Percentiles rank a stretch among this genome's conserved stretches.
These are phyloP conservation scores for Drosophila bocki DNA, from an alignment of 1,140 invertebrate genomes.

Conservation along the genomic window DNA sequence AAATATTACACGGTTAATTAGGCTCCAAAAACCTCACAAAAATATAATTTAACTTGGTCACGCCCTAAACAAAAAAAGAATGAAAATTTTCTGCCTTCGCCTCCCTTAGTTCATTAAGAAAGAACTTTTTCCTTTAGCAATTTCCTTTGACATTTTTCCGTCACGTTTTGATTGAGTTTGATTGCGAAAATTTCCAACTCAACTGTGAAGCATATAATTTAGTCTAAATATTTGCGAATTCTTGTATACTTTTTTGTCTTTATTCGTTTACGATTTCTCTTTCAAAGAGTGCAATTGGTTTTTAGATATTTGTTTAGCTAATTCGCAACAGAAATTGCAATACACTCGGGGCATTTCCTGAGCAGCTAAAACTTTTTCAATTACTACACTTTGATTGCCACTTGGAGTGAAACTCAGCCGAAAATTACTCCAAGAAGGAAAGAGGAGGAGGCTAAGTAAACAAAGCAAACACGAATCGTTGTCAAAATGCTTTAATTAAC, in stretches of 20 bases:
- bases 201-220: constrained; percentile 46
- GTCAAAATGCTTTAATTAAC: constrained; percentile 80
- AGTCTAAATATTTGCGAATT: constrained; percentile 28
- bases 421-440: constrained; percentile 4
- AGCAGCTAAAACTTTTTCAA: constrained; percentile 50
- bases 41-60: constrained; percentile 20
- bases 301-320: neutral
- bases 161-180: constrained; percentile 49
- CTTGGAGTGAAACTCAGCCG: constrained; percentile 24
- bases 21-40: neutral
- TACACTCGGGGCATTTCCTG: constrained; percentile 15
- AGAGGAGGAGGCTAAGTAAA: neutral
- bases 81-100: neutral
- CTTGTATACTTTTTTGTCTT: neutral
- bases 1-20: constrained; percentile 31
- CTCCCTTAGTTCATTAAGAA: constrained; percentile 21
- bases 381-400: constrained; percentile 48
- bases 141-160: constrained; percentile 31
- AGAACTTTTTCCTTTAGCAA: constrained; percentile 7
- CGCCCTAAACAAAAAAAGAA: constrained; percentile 10
- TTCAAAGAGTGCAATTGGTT: neutral
- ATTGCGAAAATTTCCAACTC: constrained; percentile 37
- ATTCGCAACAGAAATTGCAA: constrained; percentile 31
- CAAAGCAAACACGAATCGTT: constrained; percentile 63
- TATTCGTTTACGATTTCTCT: neutral